phyloP scores from a whole-genome alignment of 2,113 vertebrate genomes.

The Nanorana parkeri region DNA sequence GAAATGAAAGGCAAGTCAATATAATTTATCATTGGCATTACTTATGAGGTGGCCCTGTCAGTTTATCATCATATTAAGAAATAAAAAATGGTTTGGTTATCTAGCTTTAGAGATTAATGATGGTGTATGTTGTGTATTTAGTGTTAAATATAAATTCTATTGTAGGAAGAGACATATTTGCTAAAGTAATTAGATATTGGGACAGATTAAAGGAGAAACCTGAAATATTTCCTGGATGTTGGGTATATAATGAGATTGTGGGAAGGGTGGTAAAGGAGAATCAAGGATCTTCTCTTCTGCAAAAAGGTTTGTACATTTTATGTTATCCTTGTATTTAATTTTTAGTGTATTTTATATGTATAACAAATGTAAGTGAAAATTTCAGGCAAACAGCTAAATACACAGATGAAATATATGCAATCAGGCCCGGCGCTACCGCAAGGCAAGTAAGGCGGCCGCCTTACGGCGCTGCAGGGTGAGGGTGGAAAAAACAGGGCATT shows the following conservation, averaged over 20 bases:
- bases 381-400: no score
- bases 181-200: constrained; percentile 12
- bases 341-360: neutral
- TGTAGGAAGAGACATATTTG: constrained; percentile 32
- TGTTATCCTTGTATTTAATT: neutral
- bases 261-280: neutral
- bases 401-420: no score
- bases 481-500: no score
- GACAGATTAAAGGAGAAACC: neutral
- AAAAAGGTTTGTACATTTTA: constrained; percentile 24
- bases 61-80: neutral
- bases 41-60: neutral
- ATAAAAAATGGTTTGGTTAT: neutral
- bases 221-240: neutral
- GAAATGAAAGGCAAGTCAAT: neutral
- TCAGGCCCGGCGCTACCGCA: no score
- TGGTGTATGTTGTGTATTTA: neutral
- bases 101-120: constrained; percentile 19
- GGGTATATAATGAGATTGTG: constrained; percentile 3
- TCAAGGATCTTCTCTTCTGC: neutral
- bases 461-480: no score
- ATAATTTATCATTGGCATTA: constrained; percentile 1
- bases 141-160: neutral
- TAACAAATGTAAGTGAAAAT: neutral
- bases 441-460: no score